Conservation (phyloP, 2,113 vertebrate genomes). For the Rhinolophus ferrumequinum region DNA sequence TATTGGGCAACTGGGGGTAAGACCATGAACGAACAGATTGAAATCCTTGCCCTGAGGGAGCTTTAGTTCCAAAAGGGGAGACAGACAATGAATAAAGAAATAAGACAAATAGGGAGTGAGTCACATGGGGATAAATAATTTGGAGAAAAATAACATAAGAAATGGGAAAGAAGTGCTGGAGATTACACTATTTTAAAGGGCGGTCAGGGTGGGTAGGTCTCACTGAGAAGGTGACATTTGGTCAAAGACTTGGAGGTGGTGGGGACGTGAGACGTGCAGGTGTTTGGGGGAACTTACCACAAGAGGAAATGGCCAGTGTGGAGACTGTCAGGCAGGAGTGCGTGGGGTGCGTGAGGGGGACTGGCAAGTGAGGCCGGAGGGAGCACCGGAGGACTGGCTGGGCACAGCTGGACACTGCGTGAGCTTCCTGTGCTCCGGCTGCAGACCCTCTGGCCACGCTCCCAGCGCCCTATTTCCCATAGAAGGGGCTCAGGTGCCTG, state of each 20-base stretch:
- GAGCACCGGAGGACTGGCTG: background rate
- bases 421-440: rapidly evolving
- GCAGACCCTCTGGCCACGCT: background rate
- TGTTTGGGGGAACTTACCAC: background rate
- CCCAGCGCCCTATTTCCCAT: background rate
- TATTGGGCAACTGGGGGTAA: background rate
- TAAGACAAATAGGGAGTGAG: background rate
- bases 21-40: background rate
- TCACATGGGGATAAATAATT: too few relatives aligned
- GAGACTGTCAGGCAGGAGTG: background rate
- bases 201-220: background rate
- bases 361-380: background rate
- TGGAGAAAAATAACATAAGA: background rate
- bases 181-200: background rate
- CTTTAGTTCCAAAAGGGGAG: background rate
- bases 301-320: background rate
- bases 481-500: background rate
- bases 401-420: background rate
- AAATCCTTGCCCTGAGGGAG: background rate
- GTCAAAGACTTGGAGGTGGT: background rate
- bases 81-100: background rate
- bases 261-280: background rate
- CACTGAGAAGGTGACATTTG: background rate
- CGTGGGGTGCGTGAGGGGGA: too few relatives aligned
- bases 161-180: background rate